Evolutionary conservation across 1,140 invertebrate genomes (phyloP).

Genomic region (Zaprionus inermis): DNA sequence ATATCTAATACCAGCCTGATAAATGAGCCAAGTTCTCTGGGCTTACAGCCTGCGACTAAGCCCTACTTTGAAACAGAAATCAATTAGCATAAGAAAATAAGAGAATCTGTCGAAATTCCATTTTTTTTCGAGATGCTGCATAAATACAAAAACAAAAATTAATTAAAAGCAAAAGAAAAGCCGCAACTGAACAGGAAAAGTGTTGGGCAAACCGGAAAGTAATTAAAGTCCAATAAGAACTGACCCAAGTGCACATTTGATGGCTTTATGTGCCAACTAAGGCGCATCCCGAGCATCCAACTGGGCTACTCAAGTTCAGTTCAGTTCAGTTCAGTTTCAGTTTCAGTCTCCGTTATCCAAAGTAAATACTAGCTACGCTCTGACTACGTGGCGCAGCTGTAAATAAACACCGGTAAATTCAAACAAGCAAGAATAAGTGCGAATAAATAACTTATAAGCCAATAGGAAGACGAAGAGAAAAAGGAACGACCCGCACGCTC

Average conservation of each 20-base stretch:
- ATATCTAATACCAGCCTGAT: slow-evolving; percentile 7
- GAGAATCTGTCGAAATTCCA: slow-evolving; percentile 23
- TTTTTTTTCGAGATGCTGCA: slow-evolving; percentile 45
- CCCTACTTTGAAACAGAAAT: slow-evolving; percentile 53
- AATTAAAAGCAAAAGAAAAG: slow-evolving; percentile 61
- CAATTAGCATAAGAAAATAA: slow-evolving; percentile 55
- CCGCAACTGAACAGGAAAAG: slow-evolving; percentile 11
- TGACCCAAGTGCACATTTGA: slow-evolving; percentile 27
- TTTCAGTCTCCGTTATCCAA: slow-evolving; percentile 15
- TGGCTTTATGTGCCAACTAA: not conserved
- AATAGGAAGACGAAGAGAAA: slow-evolving; percentile 26
- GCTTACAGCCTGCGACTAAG: slow-evolving; percentile 40
- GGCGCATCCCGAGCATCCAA: no score
- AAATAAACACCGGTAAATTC: slow-evolving; percentile 76
- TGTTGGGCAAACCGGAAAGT: slow-evolving; percentile 52
- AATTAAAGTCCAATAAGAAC: slow-evolving; percentile 63
- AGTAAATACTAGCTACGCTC: slow-evolving; percentile 50
- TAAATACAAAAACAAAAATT: slow-evolving; percentile 69
- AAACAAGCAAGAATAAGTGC: slow-evolving; percentile 78
- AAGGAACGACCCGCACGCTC: not conserved
- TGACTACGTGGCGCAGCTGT: slow-evolving; percentile 63
- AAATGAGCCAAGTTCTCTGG: not conserved
- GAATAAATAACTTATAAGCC: slow-evolving; percentile 73
- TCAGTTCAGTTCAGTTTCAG: slow-evolving; percentile 5
- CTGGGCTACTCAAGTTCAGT: not conserved